Evolutionary conservation across 2,888 invertebrate genomes (phyloP).

Genomic region (Drymonia ruficornis): DNA sequence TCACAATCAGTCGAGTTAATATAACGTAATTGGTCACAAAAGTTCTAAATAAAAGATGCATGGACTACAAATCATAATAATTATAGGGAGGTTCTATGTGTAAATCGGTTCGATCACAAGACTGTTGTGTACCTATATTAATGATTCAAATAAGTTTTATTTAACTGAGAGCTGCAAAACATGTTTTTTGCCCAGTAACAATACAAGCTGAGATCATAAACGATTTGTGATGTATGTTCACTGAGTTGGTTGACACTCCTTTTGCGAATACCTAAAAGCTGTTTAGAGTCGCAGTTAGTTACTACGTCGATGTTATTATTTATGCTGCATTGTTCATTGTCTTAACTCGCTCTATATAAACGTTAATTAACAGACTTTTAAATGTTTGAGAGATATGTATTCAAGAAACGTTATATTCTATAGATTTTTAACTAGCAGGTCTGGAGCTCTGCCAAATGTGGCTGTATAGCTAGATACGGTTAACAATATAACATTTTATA

Average conservation of each 20-base stretch:
- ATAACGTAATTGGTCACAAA: no score
- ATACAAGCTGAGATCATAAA: conserved; percentile 45
- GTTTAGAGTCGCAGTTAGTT: conserved; percentile 13
- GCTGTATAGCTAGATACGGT: conserved; percentile 38
- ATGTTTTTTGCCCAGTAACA: conserved; percentile 47
- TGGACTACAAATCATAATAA: background rate
- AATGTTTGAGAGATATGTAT: conserved; percentile 10
- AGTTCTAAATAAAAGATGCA: background rate
- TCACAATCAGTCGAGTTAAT: no score
- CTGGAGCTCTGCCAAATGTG: conserved; percentile 53
- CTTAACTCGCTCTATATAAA: conserved; percentile 18
- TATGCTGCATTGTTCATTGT: conserved; percentile 32
- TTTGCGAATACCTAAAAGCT: conserved; percentile 20
- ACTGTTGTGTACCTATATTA: conserved; percentile 6
- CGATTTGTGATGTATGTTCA: conserved; percentile 38
- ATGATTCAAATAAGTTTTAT: background rate
- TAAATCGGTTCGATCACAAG: conserved; percentile 16
- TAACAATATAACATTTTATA: conserved; percentile 43
- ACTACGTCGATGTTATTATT: conserved; percentile 33
- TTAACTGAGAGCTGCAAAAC: conserved; percentile 28
- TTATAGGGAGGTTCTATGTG: background rate
- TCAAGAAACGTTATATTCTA: conserved; percentile 14
- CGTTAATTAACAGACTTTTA: conserved; percentile 13
- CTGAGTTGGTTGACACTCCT: conserved; percentile 37
- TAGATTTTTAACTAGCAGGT: conserved; percentile 11